Evolutionary conservation across 2,113 vertebrate species (phyloP).

Genomic region (Saccopteryx bilineata): DNA sequence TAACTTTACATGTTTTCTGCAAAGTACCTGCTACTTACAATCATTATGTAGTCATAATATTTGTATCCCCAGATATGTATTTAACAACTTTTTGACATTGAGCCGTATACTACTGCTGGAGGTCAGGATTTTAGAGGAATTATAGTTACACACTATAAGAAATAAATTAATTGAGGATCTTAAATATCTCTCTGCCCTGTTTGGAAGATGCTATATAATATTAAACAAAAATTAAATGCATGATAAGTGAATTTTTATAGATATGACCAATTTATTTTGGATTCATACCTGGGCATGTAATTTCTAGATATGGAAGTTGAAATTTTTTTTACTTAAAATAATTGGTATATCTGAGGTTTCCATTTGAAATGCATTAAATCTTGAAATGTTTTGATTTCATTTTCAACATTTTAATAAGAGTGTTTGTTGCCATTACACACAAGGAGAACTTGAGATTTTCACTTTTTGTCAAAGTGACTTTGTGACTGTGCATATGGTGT

Average conservation of each 20-base stretch:
- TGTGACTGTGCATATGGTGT: background rate
- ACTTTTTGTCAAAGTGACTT: slow-evolving; percentile 14
- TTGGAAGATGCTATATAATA: slow-evolving; percentile 11
- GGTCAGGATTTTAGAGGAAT: background rate
- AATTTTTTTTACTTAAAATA: background rate
- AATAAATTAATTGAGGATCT: background rate
- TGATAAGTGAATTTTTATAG: background rate
- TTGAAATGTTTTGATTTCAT: slow-evolving; percentile 2
- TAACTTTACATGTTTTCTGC: slow-evolving; percentile 16
- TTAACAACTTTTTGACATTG: slow-evolving; percentile 9
- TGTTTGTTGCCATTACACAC: background rate
- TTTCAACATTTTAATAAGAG: background rate
- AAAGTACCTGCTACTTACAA: background rate
- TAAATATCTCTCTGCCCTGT: background rate
- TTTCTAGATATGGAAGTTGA: slow-evolving; percentile 1
- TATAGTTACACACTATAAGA: slow-evolving; percentile 23
- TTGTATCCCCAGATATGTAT: background rate
- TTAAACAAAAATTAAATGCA: slow-evolving; percentile 24
- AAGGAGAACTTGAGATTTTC: background rate
- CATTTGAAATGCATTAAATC: background rate
- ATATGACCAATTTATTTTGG: background rate
- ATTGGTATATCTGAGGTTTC: background rate
- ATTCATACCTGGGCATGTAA: background rate
- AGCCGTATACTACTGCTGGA: background rate
- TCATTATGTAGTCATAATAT: background rate